A percentile compares a stretch with the other conserved stretches of the same genome.
Conservation (phyloP, 2,113 vertebrate genomes). For the Rhizomys pruinosus region DNA sequence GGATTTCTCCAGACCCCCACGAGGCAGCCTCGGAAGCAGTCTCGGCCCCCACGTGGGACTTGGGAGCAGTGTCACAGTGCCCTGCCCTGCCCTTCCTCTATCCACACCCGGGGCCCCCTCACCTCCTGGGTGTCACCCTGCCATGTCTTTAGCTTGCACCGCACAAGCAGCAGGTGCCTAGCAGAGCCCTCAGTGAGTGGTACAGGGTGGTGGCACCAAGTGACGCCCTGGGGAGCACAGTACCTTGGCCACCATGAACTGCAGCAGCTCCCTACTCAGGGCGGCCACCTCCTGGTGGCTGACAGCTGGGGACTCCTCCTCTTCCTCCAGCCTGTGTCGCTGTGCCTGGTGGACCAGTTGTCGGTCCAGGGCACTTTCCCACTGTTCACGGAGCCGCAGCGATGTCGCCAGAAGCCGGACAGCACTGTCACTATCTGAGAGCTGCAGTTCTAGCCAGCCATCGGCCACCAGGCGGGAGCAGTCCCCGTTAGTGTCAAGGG, state of each 20-base stretch:
- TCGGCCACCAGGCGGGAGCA: slow-evolving; percentile 92
- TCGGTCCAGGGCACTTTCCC: slow-evolving; percentile 89
- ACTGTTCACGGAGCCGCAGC: slow-evolving; percentile 86
- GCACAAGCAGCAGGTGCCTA: fast-evolving
- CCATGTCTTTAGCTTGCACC: fast-evolving
- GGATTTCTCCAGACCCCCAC: background rate
- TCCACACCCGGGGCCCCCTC: background rate
- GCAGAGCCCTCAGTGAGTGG: background rate
- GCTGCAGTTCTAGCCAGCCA: slow-evolving; percentile 91
- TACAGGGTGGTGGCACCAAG: no score
- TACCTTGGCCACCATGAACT: slow-evolving; percentile 85
- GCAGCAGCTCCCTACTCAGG: slow-evolving; percentile 88
- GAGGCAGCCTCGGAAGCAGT: background rate
- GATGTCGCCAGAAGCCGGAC: slow-evolving; percentile 85
- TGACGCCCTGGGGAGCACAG: background rate
- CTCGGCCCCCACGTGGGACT: background rate
- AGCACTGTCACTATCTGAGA: slow-evolving; percentile 83
- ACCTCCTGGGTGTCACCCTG: no score
- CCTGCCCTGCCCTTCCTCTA: background rate
- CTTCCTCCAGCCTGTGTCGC: background rate
- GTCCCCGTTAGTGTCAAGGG: slow-evolving; percentile 92
- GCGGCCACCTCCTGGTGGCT: slow-evolving; percentile 76
- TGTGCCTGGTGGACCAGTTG: slow-evolving; percentile 81
- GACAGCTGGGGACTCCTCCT: fast-evolving
- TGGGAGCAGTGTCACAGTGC: background rate